These are phyloP conservation scores for Prochilodus magdalenae DNA, from an alignment of 2,113 vertebrate genomes.

Conservation along the genomic window DNA sequence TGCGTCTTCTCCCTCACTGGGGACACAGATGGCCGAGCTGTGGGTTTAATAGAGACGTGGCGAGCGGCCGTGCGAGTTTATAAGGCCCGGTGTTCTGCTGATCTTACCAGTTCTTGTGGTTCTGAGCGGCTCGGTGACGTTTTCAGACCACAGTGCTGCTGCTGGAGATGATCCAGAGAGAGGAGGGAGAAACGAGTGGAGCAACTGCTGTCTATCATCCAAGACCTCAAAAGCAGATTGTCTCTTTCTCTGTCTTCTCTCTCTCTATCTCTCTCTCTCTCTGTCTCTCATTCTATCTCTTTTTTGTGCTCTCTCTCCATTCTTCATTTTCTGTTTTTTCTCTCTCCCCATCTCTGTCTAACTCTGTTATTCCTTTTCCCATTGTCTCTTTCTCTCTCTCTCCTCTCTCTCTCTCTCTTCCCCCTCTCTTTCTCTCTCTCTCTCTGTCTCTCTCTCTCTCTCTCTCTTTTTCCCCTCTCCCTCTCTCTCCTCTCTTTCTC, in stretches of 20 bases:
- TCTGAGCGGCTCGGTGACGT: constrained; percentile 41
- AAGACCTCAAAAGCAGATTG: too few relatives aligned
- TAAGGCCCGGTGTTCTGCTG: constrained; percentile 49
- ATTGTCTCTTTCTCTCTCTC: too few relatives aligned
- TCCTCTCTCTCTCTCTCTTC: not conserved
- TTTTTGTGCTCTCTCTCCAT: too few relatives aligned
- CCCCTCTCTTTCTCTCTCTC: not conserved
- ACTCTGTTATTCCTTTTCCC: too few relatives aligned
- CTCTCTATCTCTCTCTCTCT: not conserved
- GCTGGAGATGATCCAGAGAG: not conserved
- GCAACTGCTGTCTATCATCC: not conserved
- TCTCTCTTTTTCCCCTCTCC: not conserved
- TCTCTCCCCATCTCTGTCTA: too few relatives aligned
- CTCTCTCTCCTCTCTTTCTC: not conserved
- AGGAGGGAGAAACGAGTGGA: not conserved
- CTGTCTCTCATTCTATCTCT: too few relatives aligned
- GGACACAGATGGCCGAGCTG: too few relatives aligned
- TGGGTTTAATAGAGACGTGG: constrained; percentile 38
- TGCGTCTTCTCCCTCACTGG: too few relatives aligned
- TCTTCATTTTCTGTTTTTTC: too few relatives aligned
- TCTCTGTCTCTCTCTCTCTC: not conserved
- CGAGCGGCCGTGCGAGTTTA: constrained; percentile 37
- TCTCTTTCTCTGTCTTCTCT: not conserved
- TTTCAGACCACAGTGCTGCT: constrained; percentile 50
- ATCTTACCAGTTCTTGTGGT: constrained; percentile 47